These are phyloP conservation scores for Bufotes viridis DNA, from an alignment of 2,797 vertebrate genomes.

Conservation along the genomic window DNA sequence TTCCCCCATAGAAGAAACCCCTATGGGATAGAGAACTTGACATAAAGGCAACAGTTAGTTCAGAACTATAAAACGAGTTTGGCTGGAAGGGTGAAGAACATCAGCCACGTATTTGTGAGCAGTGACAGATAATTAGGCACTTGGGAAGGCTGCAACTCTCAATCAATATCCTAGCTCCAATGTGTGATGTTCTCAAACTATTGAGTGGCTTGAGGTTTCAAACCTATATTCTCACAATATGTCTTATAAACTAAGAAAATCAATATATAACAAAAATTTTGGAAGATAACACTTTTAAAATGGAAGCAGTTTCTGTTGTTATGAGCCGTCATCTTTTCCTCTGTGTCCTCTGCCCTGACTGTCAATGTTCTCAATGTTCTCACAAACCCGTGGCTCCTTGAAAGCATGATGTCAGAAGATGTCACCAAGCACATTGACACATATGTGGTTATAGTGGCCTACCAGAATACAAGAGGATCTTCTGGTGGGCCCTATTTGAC, in stretches of 20 bases:
- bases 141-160: conserved; percentile 31
- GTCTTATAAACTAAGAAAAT: conserved; percentile 9
- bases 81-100: conserved; percentile 22
- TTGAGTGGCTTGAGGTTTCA: not conserved
- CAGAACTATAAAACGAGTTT: conserved; percentile 14
- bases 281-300: not conserved
- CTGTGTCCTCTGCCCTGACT: not conserved
- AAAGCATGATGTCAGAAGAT: not conserved
- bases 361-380: not conserved
- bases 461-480: not conserved
- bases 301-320: not conserved
- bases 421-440: not conserved
- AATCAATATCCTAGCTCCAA: conserved; percentile 35
- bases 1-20: conserved; percentile 12
- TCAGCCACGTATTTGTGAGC: conserved; percentile 22
- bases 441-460: not conserved
- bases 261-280: conserved; percentile 3
- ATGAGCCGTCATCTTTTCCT: not conserved
- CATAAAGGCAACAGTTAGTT: conserved; percentile 9
- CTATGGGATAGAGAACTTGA: conserved; percentile 6
- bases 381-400: not conserved
- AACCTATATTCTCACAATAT: conserved; percentile 11
- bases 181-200: conserved; percentile 28
- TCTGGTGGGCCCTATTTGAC: too few species aligned
- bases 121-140: conserved; percentile 46